phyloP scores from a whole-genome alignment of 2,888 invertebrate genomes.

The Protophormia terraenovae region DNA sequence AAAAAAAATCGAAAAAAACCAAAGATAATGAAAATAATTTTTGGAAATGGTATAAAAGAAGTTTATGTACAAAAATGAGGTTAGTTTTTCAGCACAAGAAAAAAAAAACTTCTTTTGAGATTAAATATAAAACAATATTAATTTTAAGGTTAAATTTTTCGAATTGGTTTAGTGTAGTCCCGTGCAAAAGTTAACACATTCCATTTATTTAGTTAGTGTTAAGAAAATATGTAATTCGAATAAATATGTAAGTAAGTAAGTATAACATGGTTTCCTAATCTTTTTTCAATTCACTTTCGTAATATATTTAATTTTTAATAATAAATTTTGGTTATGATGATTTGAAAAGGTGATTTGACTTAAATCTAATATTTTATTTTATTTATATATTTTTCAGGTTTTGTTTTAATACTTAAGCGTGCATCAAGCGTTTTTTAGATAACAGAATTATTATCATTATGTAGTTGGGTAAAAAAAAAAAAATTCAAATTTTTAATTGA shows the following conservation, averaged over 20 bases:
- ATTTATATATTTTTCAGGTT: neutral
- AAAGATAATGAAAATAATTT: conserved; percentile 38
- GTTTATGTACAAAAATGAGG: neutral
- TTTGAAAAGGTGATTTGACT: neutral
- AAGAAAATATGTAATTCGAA: no score
- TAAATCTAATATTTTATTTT: neutral
- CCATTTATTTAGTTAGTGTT: neutral
- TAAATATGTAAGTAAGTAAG: neutral
- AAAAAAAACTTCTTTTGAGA: neutral
- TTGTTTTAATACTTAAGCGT: conserved; percentile 38
- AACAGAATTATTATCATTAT: conserved; percentile 23
- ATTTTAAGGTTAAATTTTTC: neutral
- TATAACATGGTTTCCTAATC: neutral
- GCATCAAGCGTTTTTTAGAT: conserved; percentile 61
- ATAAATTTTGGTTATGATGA: neutral
- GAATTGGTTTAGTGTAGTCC: conserved; percentile 58
- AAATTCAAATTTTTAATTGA: neutral
- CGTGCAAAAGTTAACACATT: conserved; percentile 46
- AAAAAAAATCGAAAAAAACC: conserved; percentile 56
- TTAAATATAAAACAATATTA: neutral
- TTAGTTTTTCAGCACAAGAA: conserved; percentile 17
- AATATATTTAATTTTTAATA: neutral
- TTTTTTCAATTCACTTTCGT: neutral
- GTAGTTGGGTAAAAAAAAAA: conserved; percentile 8
- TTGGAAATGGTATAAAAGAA: conserved; percentile 5